Evolutionary conservation across 2,888 invertebrate species (phyloP).

Genomic region (Elmis aenea): DNA sequence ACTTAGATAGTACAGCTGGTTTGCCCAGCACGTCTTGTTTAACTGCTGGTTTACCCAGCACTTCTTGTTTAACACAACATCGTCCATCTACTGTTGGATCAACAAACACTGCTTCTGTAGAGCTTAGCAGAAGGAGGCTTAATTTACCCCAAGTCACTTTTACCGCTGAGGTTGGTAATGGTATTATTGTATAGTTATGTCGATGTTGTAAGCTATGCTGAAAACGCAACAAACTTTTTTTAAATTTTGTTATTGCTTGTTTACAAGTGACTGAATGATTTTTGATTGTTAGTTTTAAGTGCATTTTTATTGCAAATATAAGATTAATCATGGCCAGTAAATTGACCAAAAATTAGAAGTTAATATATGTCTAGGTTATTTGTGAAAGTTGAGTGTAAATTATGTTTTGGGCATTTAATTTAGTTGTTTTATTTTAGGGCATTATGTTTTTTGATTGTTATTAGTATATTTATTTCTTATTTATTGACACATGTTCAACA

Average conservation of each 20-base stretch:
- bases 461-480: constrained; percentile 20
- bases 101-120: constrained; percentile 55
- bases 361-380: constrained; percentile 3
- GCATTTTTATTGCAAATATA: too few species aligned
- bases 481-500: constrained; percentile 10
- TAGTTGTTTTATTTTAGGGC: constrained; percentile 16
- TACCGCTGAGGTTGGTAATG: constrained; percentile 87
- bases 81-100: constrained; percentile 70
- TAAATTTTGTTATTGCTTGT: too few species aligned
- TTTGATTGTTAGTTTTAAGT: neutral
- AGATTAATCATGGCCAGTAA: constrained; percentile 13
- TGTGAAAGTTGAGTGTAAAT: neutral
- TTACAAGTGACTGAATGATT: neutral
- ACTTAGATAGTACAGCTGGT: constrained; percentile 17
- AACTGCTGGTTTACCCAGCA: constrained; percentile 25
- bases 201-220: neutral
- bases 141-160: constrained; percentile 79
- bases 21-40: constrained; percentile 25
- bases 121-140: constrained; percentile 56
- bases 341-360: constrained; percentile 2
- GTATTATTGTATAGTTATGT: constrained; percentile 68
- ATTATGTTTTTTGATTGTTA: constrained; percentile 10
- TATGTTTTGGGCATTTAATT: constrained; percentile 16
- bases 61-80: constrained; percentile 38
- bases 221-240: too few species aligned